Evolutionary conservation across 2,113 vertebrate genomes (phyloP).

Genomic region (Salvelinus alpinus): DNA sequence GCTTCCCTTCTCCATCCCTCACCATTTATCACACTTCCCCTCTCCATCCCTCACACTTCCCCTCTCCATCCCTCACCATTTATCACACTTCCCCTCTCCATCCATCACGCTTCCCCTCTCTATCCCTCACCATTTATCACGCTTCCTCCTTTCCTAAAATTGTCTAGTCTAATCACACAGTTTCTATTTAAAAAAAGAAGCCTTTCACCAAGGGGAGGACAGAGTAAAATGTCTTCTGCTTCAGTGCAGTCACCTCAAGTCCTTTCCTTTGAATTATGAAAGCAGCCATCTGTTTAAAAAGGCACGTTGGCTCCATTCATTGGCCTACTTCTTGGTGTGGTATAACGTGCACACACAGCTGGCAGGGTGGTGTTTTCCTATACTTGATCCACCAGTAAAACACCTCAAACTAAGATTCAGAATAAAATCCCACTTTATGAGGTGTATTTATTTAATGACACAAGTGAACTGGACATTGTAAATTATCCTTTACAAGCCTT

Average conservation of each 20-base stretch:
- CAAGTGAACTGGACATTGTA: not conserved
- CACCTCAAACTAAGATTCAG: not conserved
- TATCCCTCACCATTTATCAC: conserved; percentile 19
- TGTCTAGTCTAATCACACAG: not conserved
- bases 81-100: too few relatives aligned
- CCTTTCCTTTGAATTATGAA: conserved; percentile 41
- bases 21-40: too few relatives aligned
- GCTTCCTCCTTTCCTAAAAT: conserved; percentile 1
- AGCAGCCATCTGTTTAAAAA: conserved; percentile 38
- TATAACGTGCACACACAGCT: conserved; percentile 1
- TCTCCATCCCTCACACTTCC: too few relatives aligned
- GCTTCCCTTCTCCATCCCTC: not conserved
- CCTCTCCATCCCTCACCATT: too few relatives aligned
- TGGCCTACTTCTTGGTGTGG: conserved; percentile 14
- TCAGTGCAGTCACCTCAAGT: conserved; percentile 19
- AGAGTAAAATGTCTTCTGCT: not conserved
- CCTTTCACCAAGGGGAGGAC: conserved; percentile 6
- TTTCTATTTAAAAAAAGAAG: conserved; percentile 1
- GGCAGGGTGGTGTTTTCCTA: not conserved
- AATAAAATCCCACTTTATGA: not conserved
- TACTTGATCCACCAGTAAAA: conserved; percentile 4
- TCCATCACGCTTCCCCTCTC: not conserved
- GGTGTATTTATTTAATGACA: not conserved
- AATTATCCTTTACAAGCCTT: not conserved
- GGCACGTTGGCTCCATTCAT: conserved; percentile 13